Conservation (phyloP, 2,113 vertebrate genomes). For the Hyperopisus bebe region DNA sequence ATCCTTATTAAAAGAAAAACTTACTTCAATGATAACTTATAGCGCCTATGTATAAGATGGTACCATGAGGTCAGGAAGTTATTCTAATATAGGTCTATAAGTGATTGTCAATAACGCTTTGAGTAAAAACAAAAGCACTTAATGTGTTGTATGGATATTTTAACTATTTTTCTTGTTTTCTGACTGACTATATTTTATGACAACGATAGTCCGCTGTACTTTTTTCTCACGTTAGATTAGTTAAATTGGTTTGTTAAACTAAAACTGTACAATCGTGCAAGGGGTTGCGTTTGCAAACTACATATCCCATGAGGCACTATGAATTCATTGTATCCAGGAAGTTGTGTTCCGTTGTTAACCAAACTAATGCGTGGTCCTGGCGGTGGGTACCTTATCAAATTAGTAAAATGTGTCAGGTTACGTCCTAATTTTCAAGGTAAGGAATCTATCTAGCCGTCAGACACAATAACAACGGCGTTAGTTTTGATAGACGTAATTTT, state of each 20-base stretch:
- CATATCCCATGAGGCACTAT: slow-evolving; percentile 48
- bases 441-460: background rate
- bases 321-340: slow-evolving; percentile 62
- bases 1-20: background rate
- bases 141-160: background rate
- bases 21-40: background rate
- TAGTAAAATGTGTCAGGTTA: background rate
- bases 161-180: background rate
- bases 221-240: background rate
- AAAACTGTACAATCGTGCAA: background rate
- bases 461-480: background rate
- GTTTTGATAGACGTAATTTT: background rate
- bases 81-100: background rate
- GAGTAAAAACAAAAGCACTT: background rate
- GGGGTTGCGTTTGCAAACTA: slow-evolving; percentile 33
- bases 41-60: background rate
- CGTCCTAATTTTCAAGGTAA: background rate
- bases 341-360: slow-evolving; percentile 52
- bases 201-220: background rate
- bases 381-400: slow-evolving; percentile 7
- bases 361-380: slow-evolving; percentile 46
- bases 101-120: background rate
- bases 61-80: background rate
- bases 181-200: background rate
- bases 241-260: background rate